phyloP scores from a whole-genome alignment of 2,888 invertebrate genomes.

The Neelides folsomi region DNA sequence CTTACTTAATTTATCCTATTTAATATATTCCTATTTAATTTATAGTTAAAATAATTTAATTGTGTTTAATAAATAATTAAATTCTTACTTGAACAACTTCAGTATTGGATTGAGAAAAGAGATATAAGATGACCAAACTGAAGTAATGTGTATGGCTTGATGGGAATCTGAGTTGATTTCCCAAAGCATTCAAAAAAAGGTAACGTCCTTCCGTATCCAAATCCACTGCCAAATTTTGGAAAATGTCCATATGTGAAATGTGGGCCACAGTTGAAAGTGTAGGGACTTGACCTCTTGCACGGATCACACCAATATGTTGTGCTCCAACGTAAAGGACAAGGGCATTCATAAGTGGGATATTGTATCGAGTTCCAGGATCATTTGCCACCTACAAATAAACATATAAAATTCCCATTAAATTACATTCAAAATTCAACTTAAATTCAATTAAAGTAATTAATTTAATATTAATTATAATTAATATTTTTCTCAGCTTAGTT shows the following conservation, averaged over 20 bases:
- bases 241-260: slow-evolving; percentile 98
- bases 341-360: slow-evolving; percentile 91
- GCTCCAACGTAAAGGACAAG: slow-evolving; percentile 94
- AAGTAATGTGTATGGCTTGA: slow-evolving; percentile 99
- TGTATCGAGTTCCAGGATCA: slow-evolving; percentile 83
- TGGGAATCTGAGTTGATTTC: slow-evolving; percentile 96
- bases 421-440: slow-evolving; percentile 1
- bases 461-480: neutral
- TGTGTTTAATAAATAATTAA: neutral
- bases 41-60: neutral
- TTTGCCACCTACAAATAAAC: slow-evolving; percentile 45
- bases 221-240: slow-evolving; percentile 96
- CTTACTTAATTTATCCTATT: neutral
- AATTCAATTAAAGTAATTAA: slow-evolving; percentile 1
- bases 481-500: slow-evolving; percentile 5
- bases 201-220: slow-evolving; percentile 93
- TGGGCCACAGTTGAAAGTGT: slow-evolving; percentile 97
- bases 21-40: slow-evolving; percentile 1
- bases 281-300: slow-evolving; percentile 79
- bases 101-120: slow-evolving; percentile 94
- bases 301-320: slow-evolving; percentile 83
- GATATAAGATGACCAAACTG: slow-evolving; percentile 88
- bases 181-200: slow-evolving; percentile 93
- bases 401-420: slow-evolving; percentile 3
- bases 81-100: slow-evolving; percentile 80